Evolutionary conservation across 2,888 invertebrate species (phyloP), one percentile per base, ranked within the genome.

Genomic region (Lycocerus yunnanus): DNA sequence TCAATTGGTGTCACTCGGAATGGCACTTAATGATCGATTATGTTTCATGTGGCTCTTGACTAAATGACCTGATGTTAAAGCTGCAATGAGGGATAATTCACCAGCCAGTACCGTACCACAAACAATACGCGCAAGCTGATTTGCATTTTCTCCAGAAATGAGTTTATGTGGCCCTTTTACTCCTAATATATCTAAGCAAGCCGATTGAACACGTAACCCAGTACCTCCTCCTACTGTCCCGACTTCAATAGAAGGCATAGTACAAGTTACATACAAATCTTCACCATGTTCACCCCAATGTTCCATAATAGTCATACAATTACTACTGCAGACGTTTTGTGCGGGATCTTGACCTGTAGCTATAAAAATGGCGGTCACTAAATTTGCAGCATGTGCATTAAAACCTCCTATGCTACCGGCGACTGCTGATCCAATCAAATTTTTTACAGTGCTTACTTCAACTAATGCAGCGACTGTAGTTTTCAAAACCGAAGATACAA

Each of bases 321-420:
- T 97, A 83, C 97, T 96, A 84, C 98, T 98, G 0, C 95, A 94
- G 0, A 99, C 95, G 84, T 96, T 97, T 88, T 99, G 99, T 0
- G 99, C 99, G 9, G 98, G 97, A 89, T 99, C 99, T 90, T 99
- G 98, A 1, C 99, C 99, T 14, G 98, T 98, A 0, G 99, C 99
- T 77, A 99, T 95, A 85, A 93, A 99, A 43, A 99, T 94, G 11
- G 99, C 99, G 0, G 99, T 97, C 1, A 99, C 98, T 89, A 99
- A 94, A 86, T 99, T 99, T 0, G 99, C 98, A 0, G 99, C 97
- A 86, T 99, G 99, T 0, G 99, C 98, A 86, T 99, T 99, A 84
- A 95, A 97, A 0, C 97, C 97, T 59, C 95, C 96, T 79, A 97
- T 93, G 79, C 95, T 95, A 0, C 97, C 98, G 3, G 99, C 98